A percentile compares a stretch with the other conserved stretches of the same genome.
phyloP scores from a whole-genome alignment of 2,797 vertebrate species.

The Channallabes apus region DNA sequence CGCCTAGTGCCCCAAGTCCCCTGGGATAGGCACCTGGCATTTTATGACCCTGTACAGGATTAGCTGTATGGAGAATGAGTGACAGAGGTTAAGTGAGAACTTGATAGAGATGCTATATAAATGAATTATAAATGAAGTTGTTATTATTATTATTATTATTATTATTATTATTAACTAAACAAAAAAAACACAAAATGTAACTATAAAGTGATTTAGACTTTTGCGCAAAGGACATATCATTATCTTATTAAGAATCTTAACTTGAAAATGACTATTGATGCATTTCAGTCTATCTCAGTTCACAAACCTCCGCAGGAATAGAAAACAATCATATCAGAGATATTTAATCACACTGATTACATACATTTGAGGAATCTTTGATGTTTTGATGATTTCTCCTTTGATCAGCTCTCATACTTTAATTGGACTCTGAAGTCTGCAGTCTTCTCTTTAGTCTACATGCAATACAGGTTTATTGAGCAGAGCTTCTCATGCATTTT shows the following conservation, averaged over 20 bases:
- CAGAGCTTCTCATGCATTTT: constrained; percentile 15
- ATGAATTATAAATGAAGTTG: no score
- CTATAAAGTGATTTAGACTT: neutral
- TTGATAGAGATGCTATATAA: no score
- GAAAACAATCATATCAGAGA: neutral
- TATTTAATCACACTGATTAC: neutral
- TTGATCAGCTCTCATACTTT: constrained; percentile 22
- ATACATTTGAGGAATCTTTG: neutral
- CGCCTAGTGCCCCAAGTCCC: no score
- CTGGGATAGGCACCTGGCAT: no score
- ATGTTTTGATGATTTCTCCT: constrained; percentile 29
- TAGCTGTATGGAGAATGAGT: no score
- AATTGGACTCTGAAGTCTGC: constrained; percentile 5
- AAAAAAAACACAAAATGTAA: neutral
- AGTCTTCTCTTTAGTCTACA: constrained; percentile 28
- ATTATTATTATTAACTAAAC: no score
- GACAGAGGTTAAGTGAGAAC: no score
- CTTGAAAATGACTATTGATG: neutral
- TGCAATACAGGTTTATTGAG: constrained; percentile 38
- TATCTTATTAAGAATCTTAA: neutral
- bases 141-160: no score
- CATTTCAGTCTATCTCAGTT: neutral
- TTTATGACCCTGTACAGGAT: no score
- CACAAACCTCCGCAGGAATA: neutral
- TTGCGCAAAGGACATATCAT: neutral